These are phyloP conservation scores for Plectus sambesii DNA, from an alignment of 1,140 invertebrate species.

Conservation along the genomic window DNA sequence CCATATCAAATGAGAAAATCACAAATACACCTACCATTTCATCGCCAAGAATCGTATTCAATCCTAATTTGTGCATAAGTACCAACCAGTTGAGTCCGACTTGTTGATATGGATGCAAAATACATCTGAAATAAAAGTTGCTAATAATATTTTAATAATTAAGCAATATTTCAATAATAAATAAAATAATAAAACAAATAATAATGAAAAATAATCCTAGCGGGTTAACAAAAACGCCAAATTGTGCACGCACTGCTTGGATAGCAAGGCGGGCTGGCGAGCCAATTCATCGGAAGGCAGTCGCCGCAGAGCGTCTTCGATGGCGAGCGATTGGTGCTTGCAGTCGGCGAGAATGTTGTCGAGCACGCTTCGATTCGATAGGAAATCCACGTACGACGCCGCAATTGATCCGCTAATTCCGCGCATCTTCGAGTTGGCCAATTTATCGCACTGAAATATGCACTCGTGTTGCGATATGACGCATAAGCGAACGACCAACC, in stretches of 20 bases:
- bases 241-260: slow-evolving; percentile 11
- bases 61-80: slow-evolving; percentile 70
- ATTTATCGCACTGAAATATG: slow-evolving; percentile 18
- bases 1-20: slow-evolving; percentile 6
- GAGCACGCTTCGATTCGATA: slow-evolving; percentile 24
- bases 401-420: slow-evolving; percentile 21
- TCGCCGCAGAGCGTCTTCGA: slow-evolving; percentile 28
- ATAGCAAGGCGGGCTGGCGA: not conserved
- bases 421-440: slow-evolving; percentile 16
- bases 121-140: slow-evolving; percentile 16
- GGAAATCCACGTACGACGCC: slow-evolving; percentile 16
- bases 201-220: slow-evolving; percentile 7
- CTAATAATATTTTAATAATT: too few species aligned
- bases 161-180: too few species aligned
- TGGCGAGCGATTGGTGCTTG: slow-evolving; percentile 21
- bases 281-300: not conserved
- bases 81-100: slow-evolving; percentile 85
- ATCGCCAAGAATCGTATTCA: slow-evolving; percentile 86
- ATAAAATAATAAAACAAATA: too few species aligned
- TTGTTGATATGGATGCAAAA: slow-evolving; percentile 73
- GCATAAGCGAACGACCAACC: slow-evolving; percentile 9
- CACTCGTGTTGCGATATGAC: not conserved
- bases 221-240: slow-evolving; percentile 2
- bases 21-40: slow-evolving; percentile 57
- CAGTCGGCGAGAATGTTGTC: slow-evolving; percentile 35